Percentiles rank a stretch among this genome's conserved stretches.
Conservation (phyloP, 2,113 vertebrate species). For the Gnathonemus echidnorhynchus region DNA sequence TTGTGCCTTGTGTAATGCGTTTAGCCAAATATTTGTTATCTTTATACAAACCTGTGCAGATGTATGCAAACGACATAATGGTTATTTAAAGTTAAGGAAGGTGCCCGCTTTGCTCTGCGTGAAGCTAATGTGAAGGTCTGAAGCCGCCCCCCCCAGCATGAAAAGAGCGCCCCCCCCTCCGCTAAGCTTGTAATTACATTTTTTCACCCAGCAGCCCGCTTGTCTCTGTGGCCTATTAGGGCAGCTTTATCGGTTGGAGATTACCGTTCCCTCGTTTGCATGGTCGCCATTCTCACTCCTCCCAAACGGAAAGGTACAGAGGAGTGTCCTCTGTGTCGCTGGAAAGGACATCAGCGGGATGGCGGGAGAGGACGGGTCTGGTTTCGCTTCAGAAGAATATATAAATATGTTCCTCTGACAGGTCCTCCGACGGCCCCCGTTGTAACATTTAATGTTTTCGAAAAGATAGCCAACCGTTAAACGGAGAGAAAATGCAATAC, state of each 20-base stretch:
- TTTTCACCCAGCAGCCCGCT: neutral
- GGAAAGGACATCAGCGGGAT: neutral
- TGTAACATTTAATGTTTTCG: neutral
- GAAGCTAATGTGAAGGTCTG: neutral
- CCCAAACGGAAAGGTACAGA: neutral
- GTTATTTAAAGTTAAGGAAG: neutral
- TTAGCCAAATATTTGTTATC: neutral
- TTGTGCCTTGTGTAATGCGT: neutral
- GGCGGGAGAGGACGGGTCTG: neutral
- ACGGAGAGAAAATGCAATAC: neutral
- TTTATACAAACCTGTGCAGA: neutral
- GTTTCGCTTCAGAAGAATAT: neutral
- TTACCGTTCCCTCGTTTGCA: neutral
- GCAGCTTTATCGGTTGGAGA: neutral
- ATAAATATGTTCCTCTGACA: neutral
- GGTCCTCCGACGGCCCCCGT: neutral
- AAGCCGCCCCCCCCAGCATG: neutral
- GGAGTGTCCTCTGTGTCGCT: neutral
- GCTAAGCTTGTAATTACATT: conserved; percentile 11
- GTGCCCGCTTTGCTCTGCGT: neutral
- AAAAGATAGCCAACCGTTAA: neutral
- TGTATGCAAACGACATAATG: neutral
- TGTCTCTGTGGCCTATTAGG: neutral
- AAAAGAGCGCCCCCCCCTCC: neutral
- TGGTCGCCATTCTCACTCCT: neutral